phyloP scores from a whole-genome alignment of 2,113 vertebrate species.

The Chloropsis cyanopogon region DNA sequence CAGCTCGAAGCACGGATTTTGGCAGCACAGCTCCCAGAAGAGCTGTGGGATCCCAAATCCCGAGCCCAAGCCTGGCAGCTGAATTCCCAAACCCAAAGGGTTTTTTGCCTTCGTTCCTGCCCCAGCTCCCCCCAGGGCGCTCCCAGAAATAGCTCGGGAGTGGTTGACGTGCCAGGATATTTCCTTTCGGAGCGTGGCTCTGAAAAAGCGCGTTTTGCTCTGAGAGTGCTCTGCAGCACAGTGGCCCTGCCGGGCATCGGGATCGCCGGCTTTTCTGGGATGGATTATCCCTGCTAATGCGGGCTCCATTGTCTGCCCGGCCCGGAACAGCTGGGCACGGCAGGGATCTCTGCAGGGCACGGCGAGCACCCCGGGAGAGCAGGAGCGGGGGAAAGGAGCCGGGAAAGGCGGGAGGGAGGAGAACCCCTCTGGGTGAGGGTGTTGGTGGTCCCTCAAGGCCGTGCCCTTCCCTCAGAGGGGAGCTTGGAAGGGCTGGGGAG shows the following conservation, averaged over 20 bases:
- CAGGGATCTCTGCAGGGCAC: not conserved
- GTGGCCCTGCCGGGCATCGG: not conserved
- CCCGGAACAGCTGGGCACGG: not conserved
- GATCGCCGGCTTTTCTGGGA: not conserved
- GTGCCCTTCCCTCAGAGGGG: not conserved
- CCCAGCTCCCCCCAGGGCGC: not conserved
- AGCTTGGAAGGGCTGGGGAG: not conserved
- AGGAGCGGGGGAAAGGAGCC: not conserved
- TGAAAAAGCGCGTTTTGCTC: not conserved
- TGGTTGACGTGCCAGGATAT: not conserved
- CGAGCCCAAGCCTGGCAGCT: not conserved
- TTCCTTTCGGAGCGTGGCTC: not conserved
- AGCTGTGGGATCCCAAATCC: not conserved
- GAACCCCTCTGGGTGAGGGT: fast-evolving
- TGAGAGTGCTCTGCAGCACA: not conserved
- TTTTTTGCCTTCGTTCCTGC: not conserved
- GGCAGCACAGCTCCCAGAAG: not conserved
- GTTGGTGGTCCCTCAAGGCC: not conserved
- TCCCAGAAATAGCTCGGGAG: conserved; percentile 2
- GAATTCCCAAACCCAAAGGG: not conserved
- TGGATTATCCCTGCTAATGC: not conserved
- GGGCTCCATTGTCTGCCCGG: not conserved
- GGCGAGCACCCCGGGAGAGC: fast-evolving
- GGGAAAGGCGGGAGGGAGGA: not conserved
- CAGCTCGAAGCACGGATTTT: fast-evolving